A percentile compares a stretch with the other conserved stretches of the same genome.
phyloP scores from a whole-genome alignment of 2,797 vertebrate genomes.

The Silurus lanzhouensis region DNA sequence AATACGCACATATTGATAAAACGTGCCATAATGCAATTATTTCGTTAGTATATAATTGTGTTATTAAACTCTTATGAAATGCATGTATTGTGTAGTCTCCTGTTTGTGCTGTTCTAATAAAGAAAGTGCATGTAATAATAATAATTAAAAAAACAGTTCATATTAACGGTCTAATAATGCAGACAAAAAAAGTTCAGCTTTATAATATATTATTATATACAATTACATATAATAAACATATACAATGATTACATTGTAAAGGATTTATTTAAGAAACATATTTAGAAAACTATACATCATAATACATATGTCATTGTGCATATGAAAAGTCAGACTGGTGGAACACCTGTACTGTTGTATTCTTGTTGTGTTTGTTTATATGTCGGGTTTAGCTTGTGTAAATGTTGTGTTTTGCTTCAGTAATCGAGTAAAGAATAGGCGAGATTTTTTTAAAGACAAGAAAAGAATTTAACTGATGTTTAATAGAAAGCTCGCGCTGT shows the following conservation, averaged over 20 bases:
- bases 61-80: neutral
- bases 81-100: neutral
- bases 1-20: neutral
- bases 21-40: neutral
- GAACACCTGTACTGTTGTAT: neutral
- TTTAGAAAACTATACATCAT: neutral
- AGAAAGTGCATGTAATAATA: neutral
- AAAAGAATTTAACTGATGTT: neutral
- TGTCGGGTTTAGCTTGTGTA: neutral
- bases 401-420: neutral
- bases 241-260: neutral
- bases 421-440: neutral
- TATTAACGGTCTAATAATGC: neutral
- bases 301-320: neutral
- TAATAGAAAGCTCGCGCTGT: neutral
- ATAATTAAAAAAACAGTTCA: neutral
- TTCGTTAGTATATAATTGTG: neutral
- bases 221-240: neutral
- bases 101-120: constrained; percentile 5
- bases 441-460: neutral
- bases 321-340: neutral
- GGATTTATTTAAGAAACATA: neutral
- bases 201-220: neutral
- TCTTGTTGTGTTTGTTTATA: neutral
- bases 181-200: neutral